Percentiles rank a stretch among this genome's conserved stretches.
phyloP scores from a whole-genome alignment of 2,888 invertebrate genomes.

The Tribolium freemani region DNA sequence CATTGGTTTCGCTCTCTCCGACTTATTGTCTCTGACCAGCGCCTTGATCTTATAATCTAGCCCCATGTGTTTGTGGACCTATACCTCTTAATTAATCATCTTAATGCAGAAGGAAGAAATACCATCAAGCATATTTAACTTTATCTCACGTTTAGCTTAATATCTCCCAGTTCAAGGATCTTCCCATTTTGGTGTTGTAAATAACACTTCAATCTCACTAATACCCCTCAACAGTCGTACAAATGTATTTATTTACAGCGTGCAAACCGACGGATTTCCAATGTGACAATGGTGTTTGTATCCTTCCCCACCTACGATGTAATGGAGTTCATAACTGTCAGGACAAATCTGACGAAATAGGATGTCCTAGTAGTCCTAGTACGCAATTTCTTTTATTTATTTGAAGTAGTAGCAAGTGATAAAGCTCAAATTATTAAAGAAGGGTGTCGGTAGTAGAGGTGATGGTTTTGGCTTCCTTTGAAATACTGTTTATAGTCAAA shows the following conservation, averaged over 20 bases:
- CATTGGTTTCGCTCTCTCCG: slow-evolving; percentile 11
- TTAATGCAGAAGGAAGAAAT: slow-evolving; percentile 4
- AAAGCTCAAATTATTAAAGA: slow-evolving; percentile 36
- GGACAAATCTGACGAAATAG: slow-evolving; percentile 76
- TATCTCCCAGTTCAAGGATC: neutral
- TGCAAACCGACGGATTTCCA: slow-evolving; percentile 59
- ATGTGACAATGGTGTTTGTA: slow-evolving; percentile 74
- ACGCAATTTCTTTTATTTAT: slow-evolving; percentile 25
- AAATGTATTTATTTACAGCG: slow-evolving; percentile 57
- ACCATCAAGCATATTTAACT: slow-evolving; percentile 1
- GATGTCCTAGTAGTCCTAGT: slow-evolving; percentile 53
- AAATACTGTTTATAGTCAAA: neutral
- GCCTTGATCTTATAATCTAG: slow-evolving; percentile 1
- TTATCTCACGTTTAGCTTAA: neutral
- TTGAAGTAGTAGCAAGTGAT: slow-evolving; percentile 35
- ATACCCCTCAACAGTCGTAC: slow-evolving; percentile 34
- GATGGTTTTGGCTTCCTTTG: slow-evolving; percentile 10
- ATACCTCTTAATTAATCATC: slow-evolving; percentile 10
- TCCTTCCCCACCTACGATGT: slow-evolving; percentile 71
- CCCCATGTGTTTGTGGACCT: slow-evolving; percentile 5
- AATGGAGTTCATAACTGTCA: slow-evolving; percentile 73
- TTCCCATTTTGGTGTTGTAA: slow-evolving; percentile 41
- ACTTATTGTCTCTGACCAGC: neutral
- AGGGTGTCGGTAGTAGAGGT: slow-evolving; percentile 41
- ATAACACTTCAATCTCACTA: slow-evolving; percentile 46